Conservation (phyloP, 2,888 invertebrate genomes). For the Heliconius erato region DNA sequence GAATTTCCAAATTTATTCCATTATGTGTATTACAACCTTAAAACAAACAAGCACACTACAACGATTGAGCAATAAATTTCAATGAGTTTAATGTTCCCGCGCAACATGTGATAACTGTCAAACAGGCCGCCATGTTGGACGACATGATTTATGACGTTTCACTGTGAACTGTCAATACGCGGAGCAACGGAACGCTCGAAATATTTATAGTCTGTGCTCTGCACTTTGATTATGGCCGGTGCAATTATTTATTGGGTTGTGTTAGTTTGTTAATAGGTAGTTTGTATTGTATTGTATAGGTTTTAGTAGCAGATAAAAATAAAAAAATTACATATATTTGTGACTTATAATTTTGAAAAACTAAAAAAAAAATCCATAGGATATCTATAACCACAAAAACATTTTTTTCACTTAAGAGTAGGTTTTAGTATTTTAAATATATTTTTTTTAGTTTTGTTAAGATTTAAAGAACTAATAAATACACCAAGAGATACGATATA, state of each 20-base stretch:
- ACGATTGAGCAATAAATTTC: slow-evolving; percentile 85
- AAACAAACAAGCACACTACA: slow-evolving; percentile 73
- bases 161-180: slow-evolving; percentile 77
- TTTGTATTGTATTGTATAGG: not conserved
- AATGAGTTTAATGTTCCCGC: slow-evolving; percentile 84
- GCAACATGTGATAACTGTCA: slow-evolving; percentile 84
- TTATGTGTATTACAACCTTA: slow-evolving; percentile 77
- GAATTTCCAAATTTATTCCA: not conserved
- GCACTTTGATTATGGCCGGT: slow-evolving; percentile 23
- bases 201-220: slow-evolving; percentile 31
- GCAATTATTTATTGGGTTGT: not conserved
- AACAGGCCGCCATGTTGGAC: slow-evolving; percentile 78
- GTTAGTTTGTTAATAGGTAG: not conserved
- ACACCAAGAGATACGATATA: too few species aligned
- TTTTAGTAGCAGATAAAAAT: too few species aligned
- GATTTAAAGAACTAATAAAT: too few species aligned
- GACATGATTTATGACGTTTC: slow-evolving; percentile 81
- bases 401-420: too few species aligned
- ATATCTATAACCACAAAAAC: too few species aligned
- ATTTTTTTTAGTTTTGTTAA: too few species aligned
- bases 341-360: too few species aligned
- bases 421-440: too few species aligned
- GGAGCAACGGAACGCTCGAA: slow-evolving; percentile 29
- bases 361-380: too few species aligned
- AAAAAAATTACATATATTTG: too few species aligned